Conservation (phyloP, 2,888 invertebrate genomes). For the Drosophila mulleri region DNA sequence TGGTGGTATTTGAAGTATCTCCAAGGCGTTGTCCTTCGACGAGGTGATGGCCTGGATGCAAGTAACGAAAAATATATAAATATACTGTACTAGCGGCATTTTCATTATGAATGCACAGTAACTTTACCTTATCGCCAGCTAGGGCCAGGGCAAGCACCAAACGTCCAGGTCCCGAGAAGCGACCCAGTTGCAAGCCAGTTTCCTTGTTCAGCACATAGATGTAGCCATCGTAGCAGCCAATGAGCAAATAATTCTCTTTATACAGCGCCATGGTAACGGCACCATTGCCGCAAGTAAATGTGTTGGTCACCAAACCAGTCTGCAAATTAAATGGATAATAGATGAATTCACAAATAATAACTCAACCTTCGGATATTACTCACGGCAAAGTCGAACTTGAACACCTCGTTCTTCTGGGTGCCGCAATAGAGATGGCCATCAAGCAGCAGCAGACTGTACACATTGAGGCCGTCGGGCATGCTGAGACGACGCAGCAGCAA, state of each 20-base stretch:
- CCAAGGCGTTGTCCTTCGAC: slow-evolving; percentile 89
- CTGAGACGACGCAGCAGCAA: slow-evolving; percentile 88
- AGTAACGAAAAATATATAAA: not conserved
- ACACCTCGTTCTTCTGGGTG: slow-evolving; percentile 90
- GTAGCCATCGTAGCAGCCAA: slow-evolving; percentile 92
- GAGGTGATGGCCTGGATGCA: slow-evolving; percentile 88
- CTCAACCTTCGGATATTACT: slow-evolving; percentile 81
- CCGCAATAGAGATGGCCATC: slow-evolving; percentile 91
- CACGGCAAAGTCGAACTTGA: slow-evolving; percentile 91
- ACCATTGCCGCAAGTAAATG: slow-evolving; percentile 89
- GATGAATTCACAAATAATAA: no score
- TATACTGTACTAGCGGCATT: not conserved
- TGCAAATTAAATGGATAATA: slow-evolving; percentile 78
- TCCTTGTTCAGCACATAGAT: slow-evolving; percentile 89
- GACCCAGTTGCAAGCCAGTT: slow-evolving; percentile 86
- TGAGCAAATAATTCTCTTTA: slow-evolving; percentile 88
- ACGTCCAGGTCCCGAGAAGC: slow-evolving; percentile 89
- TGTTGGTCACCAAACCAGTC: slow-evolving; percentile 88
- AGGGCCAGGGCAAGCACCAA: slow-evolving; percentile 90
- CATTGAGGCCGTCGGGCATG: slow-evolving; percentile 87
- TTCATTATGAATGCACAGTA: not conserved
- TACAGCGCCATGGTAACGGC: slow-evolving; percentile 90
- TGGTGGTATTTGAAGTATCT: slow-evolving; percentile 88
- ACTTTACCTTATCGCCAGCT: slow-evolving; percentile 87
- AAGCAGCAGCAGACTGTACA: slow-evolving; percentile 90